Percentiles rank a stretch among this genome's conserved stretches.
phyloP scores from a whole-genome alignment of 2,888 invertebrate species.

The Amiota mariae region DNA sequence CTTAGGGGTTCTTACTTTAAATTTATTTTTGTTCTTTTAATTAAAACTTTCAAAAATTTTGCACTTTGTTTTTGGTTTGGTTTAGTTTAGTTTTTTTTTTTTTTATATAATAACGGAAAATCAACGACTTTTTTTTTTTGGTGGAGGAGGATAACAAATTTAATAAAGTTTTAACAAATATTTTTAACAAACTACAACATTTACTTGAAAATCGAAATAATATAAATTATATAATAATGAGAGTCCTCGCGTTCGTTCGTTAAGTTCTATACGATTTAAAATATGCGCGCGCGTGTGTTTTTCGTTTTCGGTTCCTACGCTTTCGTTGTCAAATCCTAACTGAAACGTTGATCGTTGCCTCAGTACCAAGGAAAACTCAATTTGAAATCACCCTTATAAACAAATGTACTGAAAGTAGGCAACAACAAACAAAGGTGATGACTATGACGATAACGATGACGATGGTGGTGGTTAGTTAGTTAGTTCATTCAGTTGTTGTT shows the following conservation, averaged over 20 bases:
- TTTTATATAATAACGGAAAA: constrained; percentile 54
- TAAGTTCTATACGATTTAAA: constrained; percentile 7
- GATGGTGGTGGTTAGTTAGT: constrained; percentile 1
- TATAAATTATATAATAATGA: constrained; percentile 11
- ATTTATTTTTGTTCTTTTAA: not conserved
- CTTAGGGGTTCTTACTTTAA: constrained; percentile 15
- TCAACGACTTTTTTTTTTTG: constrained; percentile 52
- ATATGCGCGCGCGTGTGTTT: constrained; percentile 45
- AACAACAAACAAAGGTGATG: no score
- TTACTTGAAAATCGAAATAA: no score
- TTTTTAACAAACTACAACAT: constrained; percentile 26
- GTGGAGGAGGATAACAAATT: constrained; percentile 21
- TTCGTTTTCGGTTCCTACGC: constrained; percentile 57
- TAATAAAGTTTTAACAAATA: constrained; percentile 51
- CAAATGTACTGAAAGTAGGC: not conserved
- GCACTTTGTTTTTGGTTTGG: constrained; percentile 27
- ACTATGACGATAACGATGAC: not conserved
- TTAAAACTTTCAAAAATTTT: constrained; percentile 46
- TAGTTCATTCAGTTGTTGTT: not conserved
- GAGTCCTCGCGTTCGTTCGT: constrained; percentile 43
- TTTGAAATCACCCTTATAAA: constrained; percentile 29
- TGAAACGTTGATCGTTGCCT: constrained; percentile 50
- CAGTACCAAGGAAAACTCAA: constrained; percentile 43
- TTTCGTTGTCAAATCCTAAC: constrained; percentile 67
- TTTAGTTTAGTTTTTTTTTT: no score